These are phyloP conservation scores for Hipparchia semele DNA, from an alignment of 2,888 invertebrate species.

Conservation along the genomic window DNA sequence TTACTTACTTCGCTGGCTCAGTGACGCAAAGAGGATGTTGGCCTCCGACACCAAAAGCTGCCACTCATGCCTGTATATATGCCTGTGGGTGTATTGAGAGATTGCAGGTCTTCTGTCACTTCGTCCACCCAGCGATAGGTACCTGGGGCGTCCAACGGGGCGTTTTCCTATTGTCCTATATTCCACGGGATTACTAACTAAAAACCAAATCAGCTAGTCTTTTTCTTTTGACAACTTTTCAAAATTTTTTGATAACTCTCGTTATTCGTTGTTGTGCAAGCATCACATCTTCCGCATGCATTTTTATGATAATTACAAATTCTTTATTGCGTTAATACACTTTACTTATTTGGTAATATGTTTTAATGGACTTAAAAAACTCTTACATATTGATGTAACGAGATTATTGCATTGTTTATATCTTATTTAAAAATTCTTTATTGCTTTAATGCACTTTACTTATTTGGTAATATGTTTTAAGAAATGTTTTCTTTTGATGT, in stretches of 20 bases:
- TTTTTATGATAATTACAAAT: slow-evolving; percentile 20
- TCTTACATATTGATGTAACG: not conserved
- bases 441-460: slow-evolving; percentile 7
- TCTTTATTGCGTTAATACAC: slow-evolving; percentile 17
- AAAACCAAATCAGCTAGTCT: too few relatives aligned
- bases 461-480: not conserved
- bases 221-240: not conserved
- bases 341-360: slow-evolving; percentile 4
- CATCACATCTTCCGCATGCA: slow-evolving; percentile 1
- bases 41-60: too few relatives aligned
- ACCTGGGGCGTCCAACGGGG: too few relatives aligned
- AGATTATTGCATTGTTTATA: not conserved
- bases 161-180: too few relatives aligned
- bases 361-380: not conserved
- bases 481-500: too few relatives aligned
- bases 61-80: too few relatives aligned
- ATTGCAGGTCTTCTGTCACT: too few relatives aligned
- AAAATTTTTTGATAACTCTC: not conserved
- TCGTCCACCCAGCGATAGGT: too few relatives aligned
- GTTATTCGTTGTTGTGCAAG: not conserved
- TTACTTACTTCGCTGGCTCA: too few relatives aligned
- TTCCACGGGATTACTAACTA: too few relatives aligned
- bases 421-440: not conserved
- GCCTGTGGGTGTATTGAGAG: too few relatives aligned
- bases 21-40: too few relatives aligned